Conservation (phyloP, 2,113 vertebrate genomes). For the Trematocara macrostoma region DNA sequence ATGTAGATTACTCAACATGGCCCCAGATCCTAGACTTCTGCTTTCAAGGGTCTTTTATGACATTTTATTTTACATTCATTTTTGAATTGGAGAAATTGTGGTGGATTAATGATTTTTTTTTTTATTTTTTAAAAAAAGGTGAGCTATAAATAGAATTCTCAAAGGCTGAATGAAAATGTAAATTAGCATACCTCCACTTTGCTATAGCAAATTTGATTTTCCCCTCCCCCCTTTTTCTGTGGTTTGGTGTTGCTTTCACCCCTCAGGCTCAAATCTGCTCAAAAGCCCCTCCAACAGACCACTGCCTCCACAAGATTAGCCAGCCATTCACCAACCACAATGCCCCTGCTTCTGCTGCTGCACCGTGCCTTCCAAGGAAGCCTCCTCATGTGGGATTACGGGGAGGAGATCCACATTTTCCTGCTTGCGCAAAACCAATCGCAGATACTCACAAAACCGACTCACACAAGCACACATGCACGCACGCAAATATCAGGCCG, state of each 20-base stretch:
- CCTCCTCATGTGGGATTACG: slow-evolving; percentile 49
- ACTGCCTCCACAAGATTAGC: slow-evolving; percentile 60
- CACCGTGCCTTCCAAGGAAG: slow-evolving; percentile 52
- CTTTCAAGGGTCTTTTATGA: not conserved
- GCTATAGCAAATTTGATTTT: slow-evolving; percentile 25
- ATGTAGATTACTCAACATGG: not conserved
- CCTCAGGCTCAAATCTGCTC: slow-evolving; percentile 50
- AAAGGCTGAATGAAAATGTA: slow-evolving; percentile 20
- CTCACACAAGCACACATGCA: not conserved
- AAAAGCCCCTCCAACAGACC: slow-evolving; percentile 49
- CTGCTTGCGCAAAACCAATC: not conserved
- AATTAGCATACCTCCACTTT: slow-evolving; percentile 12
- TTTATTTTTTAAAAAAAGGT: not conserved
- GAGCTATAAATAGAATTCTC: not conserved
- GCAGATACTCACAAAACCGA: not conserved
- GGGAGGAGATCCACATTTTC: slow-evolving; percentile 39
- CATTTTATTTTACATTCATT: not conserved
- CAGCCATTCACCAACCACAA: slow-evolving; percentile 56
- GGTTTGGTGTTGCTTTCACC: slow-evolving; percentile 17
- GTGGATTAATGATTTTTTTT: not conserved
- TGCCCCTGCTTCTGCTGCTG: slow-evolving; percentile 36
- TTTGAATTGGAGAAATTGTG: not conserved
- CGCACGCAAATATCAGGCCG: slow-evolving; percentile 21
- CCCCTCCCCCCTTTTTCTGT: not conserved
- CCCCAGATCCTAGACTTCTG: not conserved